Evolutionary conservation across 2,888 invertebrate species (phyloP).

Genomic region (Yponomeuta cagnagella): DNA sequence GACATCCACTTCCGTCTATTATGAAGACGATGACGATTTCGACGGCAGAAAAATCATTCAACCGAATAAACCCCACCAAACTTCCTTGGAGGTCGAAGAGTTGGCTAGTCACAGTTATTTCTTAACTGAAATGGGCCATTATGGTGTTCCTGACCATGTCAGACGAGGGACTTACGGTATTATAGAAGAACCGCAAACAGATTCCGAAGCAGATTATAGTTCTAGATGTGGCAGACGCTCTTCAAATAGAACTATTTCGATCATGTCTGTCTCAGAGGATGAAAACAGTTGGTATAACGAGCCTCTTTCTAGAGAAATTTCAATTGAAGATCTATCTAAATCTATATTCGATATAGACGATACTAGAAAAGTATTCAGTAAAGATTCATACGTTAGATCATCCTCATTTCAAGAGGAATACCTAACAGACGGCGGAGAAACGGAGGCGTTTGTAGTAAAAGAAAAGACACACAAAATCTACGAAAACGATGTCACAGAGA

Average conservation of each 20-base stretch:
- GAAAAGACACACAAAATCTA: slow-evolving; percentile 62
- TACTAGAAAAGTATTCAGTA: slow-evolving; percentile 63
- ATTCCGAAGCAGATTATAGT: slow-evolving; percentile 68
- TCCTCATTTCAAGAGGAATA: slow-evolving; percentile 70
- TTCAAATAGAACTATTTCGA: slow-evolving; percentile 76
- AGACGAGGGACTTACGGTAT: slow-evolving; percentile 64
- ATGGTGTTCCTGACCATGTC: slow-evolving; percentile 58
- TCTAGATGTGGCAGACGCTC: slow-evolving; percentile 43
- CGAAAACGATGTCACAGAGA: slow-evolving; percentile 68
- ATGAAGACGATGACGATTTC: slow-evolving; percentile 67
- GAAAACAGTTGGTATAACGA: slow-evolving; percentile 75
- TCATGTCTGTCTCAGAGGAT: slow-evolving; percentile 80
- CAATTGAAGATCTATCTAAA: slow-evolving; percentile 75
- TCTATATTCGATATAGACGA: slow-evolving; percentile 70
- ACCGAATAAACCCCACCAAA: slow-evolving; percentile 68
- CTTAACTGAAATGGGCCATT: slow-evolving; percentile 69
- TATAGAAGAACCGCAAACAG: slow-evolving; percentile 69
- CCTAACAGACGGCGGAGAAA: slow-evolving; percentile 53
- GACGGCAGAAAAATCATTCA: slow-evolving; percentile 67
- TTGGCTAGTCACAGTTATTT: slow-evolving; percentile 77
- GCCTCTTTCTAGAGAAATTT: slow-evolving; percentile 73
- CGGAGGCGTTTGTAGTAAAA: slow-evolving; percentile 51
- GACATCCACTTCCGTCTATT: slow-evolving; percentile 76
- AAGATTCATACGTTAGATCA: slow-evolving; percentile 64
- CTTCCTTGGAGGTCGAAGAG: slow-evolving; percentile 76